A percentile compares a stretch with the other conserved stretches of the same genome.
Conservation (phyloP, 2,888 invertebrate species). For the Smittia sp. region DNA sequence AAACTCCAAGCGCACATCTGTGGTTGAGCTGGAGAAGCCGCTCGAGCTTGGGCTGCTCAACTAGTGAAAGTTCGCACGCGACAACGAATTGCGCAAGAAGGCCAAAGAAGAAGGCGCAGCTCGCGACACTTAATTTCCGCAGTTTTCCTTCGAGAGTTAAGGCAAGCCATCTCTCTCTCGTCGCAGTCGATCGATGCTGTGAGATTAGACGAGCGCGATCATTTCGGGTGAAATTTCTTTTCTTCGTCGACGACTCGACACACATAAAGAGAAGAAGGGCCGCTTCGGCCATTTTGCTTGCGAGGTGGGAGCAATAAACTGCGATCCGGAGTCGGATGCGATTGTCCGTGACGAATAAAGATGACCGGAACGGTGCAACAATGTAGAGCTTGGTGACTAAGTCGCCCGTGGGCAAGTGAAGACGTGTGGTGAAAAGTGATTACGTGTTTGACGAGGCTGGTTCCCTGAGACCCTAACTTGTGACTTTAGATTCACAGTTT, state of each 20-base stretch:
- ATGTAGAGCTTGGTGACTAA: no score
- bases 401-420: background rate
- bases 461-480: conserved; percentile 57
- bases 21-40: background rate
- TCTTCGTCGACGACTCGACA: background rate
- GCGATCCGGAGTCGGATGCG: background rate
- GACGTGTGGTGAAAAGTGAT: background rate
- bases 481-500: conserved; percentile 54
- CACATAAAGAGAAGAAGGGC: background rate
- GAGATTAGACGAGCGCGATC: background rate
- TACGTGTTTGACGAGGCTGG: conserved; percentile 53
- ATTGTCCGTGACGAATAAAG: no score
- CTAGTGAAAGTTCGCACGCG: background rate
- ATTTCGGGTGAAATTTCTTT: background rate
- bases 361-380: background rate
- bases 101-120: background rate
- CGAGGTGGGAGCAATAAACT: background rate
- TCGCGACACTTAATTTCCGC: background rate
- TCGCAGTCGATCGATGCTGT: background rate
- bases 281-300: conserved; percentile 5
- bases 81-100: background rate
- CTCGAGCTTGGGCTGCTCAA: background rate
- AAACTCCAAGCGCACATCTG: background rate
- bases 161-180: no score
- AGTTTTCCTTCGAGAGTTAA: no score